Evolutionary conservation across 2,797 vertebrate genomes (phyloP), one percentile per base, ranked within the genome.

Genomic region (Tokudaia muenninki): DNA sequence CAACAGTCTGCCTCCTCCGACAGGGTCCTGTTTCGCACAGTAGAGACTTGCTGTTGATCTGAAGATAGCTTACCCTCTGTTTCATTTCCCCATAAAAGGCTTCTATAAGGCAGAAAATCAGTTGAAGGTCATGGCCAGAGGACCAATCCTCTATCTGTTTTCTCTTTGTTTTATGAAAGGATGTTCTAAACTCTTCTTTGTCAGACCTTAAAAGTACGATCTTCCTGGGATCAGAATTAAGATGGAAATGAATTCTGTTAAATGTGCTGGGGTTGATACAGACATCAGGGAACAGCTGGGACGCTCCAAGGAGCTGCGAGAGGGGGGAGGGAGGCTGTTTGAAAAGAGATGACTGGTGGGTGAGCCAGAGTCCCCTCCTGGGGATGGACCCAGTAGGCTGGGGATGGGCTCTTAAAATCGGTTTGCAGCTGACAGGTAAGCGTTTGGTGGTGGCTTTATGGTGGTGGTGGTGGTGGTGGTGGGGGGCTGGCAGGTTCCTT

Each of bases 161-260:
- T 97, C 92, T 96, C 91, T 24, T 75, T 55, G 82, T 93, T 95
- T 96, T 92, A 94, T 82, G 92, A 89, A 92, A 96, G 80, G 52
- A 26, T 74, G 89, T 59, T 96, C 80, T 67, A 90, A 90, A 52
- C n/a, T 52, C 65, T 65, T 92, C 89, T 96, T 94, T 74, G 87
- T 94, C 95, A 86, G 77, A 94, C 92, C 87, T 94, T 81, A 96
- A 97, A 97, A 97, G 89, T 95, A 95, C 72, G 83, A 96, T 94
- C 90, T 96, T 92, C 90, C 90, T 82, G 63, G 87, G 91, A 94
- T 92, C 93, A 92, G 94, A 95, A 95, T 97, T 92, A 88, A 96
- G 96, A 97, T 95, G 97, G 93, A 97, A 97, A 97, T 83, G 95
- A 97, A 94, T 95, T 96, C 94, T 55, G 61, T 93, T 86, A 88